A percentile compares a stretch with the other conserved stretches of the same genome.
phyloP scores from a whole-genome alignment of 2,888 invertebrate species.

The Mythimna loreyi region DNA sequence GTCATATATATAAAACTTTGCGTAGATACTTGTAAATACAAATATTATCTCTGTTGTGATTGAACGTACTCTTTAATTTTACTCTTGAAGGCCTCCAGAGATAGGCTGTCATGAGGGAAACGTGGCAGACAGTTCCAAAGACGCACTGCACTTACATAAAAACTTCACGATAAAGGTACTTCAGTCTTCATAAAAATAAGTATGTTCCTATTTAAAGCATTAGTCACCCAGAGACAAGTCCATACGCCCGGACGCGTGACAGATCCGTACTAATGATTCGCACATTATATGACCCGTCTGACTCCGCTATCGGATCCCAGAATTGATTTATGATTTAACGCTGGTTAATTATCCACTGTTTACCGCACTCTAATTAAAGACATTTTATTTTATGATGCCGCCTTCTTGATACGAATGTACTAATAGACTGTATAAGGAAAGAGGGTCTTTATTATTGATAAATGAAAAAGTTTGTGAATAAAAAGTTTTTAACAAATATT shows the following conservation, averaged over 20 bases:
- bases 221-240: conserved; percentile 13
- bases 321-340: conserved; percentile 54
- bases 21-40: too few species aligned
- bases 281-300: conserved; percentile 48
- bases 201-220: neutral
- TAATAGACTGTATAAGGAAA: conserved; percentile 2
- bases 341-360: conserved; percentile 45
- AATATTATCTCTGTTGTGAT: too few species aligned
- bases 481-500: neutral
- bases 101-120: too few species aligned
- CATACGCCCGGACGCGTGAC: conserved; percentile 38
- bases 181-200: neutral
- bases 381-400: conserved; percentile 26
- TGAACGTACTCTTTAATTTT: too few species aligned
- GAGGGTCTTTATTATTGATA: neutral
- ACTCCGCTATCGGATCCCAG: conserved; percentile 45
- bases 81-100: too few species aligned
- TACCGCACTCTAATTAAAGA: conserved; percentile 46
- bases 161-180: neutral
- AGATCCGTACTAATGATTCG: conserved; percentile 44
- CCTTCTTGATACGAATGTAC: conserved; percentile 10
- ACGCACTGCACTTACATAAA: too few species aligned
- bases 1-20: too few species aligned
- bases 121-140: too few species aligned
- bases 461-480: neutral